These are phyloP conservation scores for Heteromyza rotundicornis DNA, from an alignment of 2,888 invertebrate genomes.

Conservation along the genomic window DNA sequence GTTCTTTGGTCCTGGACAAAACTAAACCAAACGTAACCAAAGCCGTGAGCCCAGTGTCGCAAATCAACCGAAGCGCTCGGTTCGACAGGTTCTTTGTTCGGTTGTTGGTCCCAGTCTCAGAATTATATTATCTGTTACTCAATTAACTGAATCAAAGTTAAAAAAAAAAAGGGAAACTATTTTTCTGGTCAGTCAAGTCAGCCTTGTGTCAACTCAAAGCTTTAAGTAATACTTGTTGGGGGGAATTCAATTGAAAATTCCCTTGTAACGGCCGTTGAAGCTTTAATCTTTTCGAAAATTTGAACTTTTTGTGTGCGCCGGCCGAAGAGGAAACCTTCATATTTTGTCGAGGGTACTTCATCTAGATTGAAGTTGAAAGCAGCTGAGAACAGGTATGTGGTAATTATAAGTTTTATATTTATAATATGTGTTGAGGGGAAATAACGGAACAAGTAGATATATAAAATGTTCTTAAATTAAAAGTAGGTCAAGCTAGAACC, in stretches of 20 bases:
- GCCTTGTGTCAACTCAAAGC: not conserved
- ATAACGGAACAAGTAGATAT: too few relatives aligned
- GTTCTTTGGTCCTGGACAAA: not conserved
- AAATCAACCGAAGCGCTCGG: slow-evolving; percentile 52
- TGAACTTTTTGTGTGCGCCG: slow-evolving; percentile 3
- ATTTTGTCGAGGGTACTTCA: not conserved
- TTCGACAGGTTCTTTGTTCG: slow-evolving; percentile 52
- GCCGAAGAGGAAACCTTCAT: not conserved
- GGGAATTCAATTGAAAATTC: not conserved
- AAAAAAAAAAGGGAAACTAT: not conserved
- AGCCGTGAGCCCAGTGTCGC: slow-evolving; percentile 52
- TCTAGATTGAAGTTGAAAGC: too few relatives aligned
- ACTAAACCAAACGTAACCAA: slow-evolving; percentile 36
- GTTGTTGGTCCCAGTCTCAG: too few relatives aligned
- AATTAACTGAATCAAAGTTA: not conserved
- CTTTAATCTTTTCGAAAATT: not conserved
- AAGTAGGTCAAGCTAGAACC: too few relatives aligned
- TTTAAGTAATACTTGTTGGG: not conserved
- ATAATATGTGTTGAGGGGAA: too few relatives aligned
- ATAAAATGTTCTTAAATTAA: too few relatives aligned
- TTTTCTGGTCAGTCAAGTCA: too few relatives aligned
- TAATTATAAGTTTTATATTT: too few relatives aligned
- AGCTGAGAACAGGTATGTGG: too few relatives aligned
- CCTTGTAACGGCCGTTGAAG: not conserved
- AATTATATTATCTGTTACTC: too few relatives aligned